These are phyloP conservation scores for Trachemys scripta DNA, from an alignment of 2,113 vertebrate genomes.

Conservation along the genomic window DNA sequence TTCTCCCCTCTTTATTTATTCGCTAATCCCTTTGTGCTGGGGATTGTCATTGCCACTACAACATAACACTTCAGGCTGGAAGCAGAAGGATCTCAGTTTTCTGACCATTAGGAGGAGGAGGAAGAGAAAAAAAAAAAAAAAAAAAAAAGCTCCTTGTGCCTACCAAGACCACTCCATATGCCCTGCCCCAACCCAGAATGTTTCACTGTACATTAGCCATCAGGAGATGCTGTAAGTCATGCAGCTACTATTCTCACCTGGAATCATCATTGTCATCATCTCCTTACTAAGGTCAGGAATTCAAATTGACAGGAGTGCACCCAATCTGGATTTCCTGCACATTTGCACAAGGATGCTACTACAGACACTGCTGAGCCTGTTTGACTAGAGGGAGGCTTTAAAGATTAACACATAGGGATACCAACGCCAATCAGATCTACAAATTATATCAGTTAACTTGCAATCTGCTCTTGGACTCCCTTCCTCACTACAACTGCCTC, in stretches of 20 bases:
- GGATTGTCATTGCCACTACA: not conserved
- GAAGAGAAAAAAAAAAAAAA: no score
- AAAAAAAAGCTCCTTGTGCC: not conserved
- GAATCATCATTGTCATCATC: not conserved
- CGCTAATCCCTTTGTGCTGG: slow-evolving; percentile 56
- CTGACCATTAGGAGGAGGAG: not conserved
- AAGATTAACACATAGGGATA: not conserved
- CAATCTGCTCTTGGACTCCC: not conserved
- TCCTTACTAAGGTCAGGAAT: slow-evolving; percentile 1
- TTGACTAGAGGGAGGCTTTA: not conserved
- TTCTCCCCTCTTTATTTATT: slow-evolving; percentile 49
- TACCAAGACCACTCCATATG: not conserved
- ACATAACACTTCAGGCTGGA: fast-evolving
- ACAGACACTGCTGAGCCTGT: not conserved
- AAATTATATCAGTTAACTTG: not conserved
- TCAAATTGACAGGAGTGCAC: not conserved
- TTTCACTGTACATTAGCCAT: not conserved
- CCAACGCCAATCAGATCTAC: fast-evolving
- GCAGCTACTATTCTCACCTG: not conserved
- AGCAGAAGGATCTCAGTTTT: not conserved
- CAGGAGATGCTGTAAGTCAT: not conserved
- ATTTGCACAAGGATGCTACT: not conserved
- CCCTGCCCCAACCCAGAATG: not conserved
- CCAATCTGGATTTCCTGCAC: not conserved
- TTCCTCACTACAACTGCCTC: not conserved